Conservation (phyloP, 2,888 invertebrate genomes). For the Adelognathus sp. region DNA sequence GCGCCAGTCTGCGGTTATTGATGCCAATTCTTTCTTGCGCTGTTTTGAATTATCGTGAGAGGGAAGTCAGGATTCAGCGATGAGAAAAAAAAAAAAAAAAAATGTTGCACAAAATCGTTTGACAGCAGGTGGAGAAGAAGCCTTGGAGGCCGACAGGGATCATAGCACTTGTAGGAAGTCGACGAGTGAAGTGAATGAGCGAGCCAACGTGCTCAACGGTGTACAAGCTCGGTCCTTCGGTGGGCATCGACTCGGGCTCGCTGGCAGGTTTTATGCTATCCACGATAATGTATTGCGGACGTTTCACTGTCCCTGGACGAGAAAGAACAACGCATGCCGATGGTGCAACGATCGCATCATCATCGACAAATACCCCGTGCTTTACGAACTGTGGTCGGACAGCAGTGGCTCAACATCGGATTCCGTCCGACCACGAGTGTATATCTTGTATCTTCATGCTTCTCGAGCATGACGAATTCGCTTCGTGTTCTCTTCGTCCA, state of each 20-base stretch:
- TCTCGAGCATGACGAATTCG: constrained; percentile 58
- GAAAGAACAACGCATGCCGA: constrained; percentile 29
- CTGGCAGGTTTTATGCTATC: constrained; percentile 23
- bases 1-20: too few species aligned
- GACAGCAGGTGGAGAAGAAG: constrained; percentile 29
- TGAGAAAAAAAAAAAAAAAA: constrained; percentile 4
- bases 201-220: constrained; percentile 23
- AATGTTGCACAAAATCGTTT: constrained; percentile 18
- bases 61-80: neutral
- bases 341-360: constrained; percentile 55
- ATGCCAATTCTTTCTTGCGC: neutral
- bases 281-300: constrained; percentile 36
- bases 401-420: constrained; percentile 35
- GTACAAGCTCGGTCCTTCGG: neutral
- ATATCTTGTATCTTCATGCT: constrained; percentile 52
- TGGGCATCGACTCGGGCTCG: constrained; percentile 11
- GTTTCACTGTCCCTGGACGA: constrained; percentile 40
- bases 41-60: neutral
- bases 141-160: constrained; percentile 37
- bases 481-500: constrained; percentile 30
- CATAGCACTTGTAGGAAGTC: constrained; percentile 46
- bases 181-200: neutral
- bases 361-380: constrained; percentile 61
- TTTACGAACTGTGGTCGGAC: constrained; percentile 61
- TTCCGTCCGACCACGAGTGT: neutral